phyloP scores from a whole-genome alignment of 2,888 invertebrate species.

The Drosophila diplacantha region DNA sequence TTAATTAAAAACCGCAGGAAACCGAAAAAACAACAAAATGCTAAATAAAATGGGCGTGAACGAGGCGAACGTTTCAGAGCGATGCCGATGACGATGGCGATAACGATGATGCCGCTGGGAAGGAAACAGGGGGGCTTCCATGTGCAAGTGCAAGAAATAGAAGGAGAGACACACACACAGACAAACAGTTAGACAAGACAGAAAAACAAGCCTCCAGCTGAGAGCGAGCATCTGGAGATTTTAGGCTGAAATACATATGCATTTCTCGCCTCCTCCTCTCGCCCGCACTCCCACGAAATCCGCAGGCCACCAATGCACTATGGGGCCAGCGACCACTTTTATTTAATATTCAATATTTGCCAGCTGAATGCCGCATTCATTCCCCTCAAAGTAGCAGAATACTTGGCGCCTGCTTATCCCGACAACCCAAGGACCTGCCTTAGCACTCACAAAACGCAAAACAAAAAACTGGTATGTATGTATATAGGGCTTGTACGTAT shows the following conservation, averaged over 20 bases:
- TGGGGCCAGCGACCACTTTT: no score
- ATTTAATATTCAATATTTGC: background rate
- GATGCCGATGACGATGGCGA: slow-evolving; percentile 35
- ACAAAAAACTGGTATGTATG: no score
- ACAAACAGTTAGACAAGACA: slow-evolving; percentile 11
- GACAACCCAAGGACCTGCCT: slow-evolving; percentile 34
- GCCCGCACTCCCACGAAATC: slow-evolving; percentile 4
- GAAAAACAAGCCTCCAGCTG: slow-evolving; percentile 20
- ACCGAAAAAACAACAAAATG: slow-evolving; percentile 63
- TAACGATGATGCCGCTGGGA: slow-evolving; percentile 7
- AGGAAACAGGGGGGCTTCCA: slow-evolving; percentile 37
- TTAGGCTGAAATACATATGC: slow-evolving; percentile 30
- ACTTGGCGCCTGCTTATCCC: slow-evolving; percentile 37
- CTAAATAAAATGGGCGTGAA: slow-evolving; percentile 65
- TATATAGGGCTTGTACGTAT: no score
- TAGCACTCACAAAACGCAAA: no score
- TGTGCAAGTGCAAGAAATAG: slow-evolving; percentile 52
- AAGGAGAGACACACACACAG: slow-evolving; percentile 22
- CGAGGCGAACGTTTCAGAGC: slow-evolving; percentile 19
- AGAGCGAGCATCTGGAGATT: slow-evolving; percentile 20
- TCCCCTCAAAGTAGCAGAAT: slow-evolving; percentile 5
- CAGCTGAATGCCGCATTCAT: slow-evolving; percentile 21
- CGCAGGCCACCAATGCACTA: slow-evolving; percentile 53
- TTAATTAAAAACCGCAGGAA: slow-evolving; percentile 72
- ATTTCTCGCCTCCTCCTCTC: background rate